These are phyloP conservation scores for Australoheros facetus DNA, from an alignment of 2,797 vertebrate genomes.

Conservation along the genomic window DNA sequence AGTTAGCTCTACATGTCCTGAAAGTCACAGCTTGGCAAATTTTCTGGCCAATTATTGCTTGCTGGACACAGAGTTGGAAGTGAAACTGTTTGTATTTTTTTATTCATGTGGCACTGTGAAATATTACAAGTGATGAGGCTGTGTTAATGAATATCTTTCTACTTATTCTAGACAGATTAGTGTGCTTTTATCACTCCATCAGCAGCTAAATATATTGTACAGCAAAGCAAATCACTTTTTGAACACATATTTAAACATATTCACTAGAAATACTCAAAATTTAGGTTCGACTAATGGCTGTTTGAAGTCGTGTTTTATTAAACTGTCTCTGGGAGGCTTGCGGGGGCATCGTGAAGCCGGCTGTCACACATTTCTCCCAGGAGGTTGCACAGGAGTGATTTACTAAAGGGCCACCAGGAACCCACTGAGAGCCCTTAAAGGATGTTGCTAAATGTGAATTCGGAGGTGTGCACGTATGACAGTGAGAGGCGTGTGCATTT, in stretches of 20 bases:
- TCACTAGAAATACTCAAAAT: neutral
- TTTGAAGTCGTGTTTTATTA: neutral
- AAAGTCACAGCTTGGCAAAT: slow-evolving; percentile 13
- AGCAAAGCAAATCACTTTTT: neutral
- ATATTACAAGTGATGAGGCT: neutral
- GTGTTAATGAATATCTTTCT: neutral
- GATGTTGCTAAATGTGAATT: slow-evolving; percentile 18
- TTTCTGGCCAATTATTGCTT: slow-evolving; percentile 3
- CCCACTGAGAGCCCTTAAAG: slow-evolving; percentile 54
- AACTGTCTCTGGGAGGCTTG: neutral
- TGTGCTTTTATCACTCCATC: neutral
- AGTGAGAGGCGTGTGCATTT: slow-evolving; percentile 5
- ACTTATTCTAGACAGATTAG: neutral
- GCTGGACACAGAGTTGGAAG: neutral
- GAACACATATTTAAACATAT: neutral
- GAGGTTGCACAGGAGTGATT: slow-evolving; percentile 25
- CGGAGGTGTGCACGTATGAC: neutral
- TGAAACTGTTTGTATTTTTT: neutral
- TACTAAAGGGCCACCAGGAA: slow-evolving; percentile 53
- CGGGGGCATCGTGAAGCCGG: slow-evolving; percentile 28
- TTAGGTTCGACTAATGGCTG: neutral
- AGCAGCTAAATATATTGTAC: neutral
- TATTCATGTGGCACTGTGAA: neutral
- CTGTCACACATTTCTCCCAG: slow-evolving; percentile 36
- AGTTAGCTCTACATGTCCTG: neutral